phyloP scores from a whole-genome alignment of 2,113 vertebrate species.

The Oncorhynchus keta region DNA sequence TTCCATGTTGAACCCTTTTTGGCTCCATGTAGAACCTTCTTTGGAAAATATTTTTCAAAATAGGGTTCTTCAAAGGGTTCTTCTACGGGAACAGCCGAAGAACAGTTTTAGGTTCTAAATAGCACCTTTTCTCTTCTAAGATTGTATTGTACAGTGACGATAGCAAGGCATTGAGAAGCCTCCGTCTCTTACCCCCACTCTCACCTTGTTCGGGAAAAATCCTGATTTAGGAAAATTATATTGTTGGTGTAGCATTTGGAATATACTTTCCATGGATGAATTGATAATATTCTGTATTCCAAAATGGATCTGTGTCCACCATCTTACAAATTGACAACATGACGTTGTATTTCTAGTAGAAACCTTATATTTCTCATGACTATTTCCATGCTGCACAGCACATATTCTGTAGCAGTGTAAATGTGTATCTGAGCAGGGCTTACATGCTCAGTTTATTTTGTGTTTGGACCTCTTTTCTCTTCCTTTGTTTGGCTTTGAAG shows the following conservation, averaged over 20 bases:
- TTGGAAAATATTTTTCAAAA: too few relatives aligned
- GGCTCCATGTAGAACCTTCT: too few relatives aligned
- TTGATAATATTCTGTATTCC: too few relatives aligned
- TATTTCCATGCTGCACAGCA: not conserved
- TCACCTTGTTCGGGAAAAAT: not conserved
- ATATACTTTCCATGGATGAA: not conserved
- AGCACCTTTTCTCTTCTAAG: too few relatives aligned
- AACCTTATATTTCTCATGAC: not conserved
- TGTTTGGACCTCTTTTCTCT: not conserved
- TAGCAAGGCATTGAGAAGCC: too few relatives aligned
- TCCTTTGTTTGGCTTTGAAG: not conserved
- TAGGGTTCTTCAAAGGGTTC: too few relatives aligned
- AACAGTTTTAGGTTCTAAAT: too few relatives aligned
- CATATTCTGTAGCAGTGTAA: not conserved
- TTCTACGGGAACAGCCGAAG: too few relatives aligned
- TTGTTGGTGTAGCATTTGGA: not conserved
- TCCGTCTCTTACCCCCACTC: too few relatives aligned
- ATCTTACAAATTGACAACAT: not conserved
- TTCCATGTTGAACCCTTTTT: too few relatives aligned
- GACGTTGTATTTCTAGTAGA: not conserved
- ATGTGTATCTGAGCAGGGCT: not conserved
- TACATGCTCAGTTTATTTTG: slow-evolving; percentile 4
- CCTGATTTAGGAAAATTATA: not conserved
- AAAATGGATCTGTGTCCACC: too few relatives aligned
- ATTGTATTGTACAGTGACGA: too few relatives aligned